Evolutionary conservation across 2,888 invertebrate species (phyloP).

Genomic region (Rhagonycha lutea): DNA sequence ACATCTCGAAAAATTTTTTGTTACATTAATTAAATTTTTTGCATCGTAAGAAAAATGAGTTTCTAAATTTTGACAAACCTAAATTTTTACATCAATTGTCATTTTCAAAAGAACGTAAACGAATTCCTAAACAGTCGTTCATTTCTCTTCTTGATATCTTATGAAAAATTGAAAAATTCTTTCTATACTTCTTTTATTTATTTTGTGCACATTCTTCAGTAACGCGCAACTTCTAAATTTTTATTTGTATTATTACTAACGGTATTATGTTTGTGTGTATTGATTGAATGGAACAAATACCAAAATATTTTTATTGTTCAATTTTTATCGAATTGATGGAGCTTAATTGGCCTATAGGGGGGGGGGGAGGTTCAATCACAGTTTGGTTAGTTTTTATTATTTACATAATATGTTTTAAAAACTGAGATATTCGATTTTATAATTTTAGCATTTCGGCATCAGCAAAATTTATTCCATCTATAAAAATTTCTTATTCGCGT

Average conservation of each 20-base stretch:
- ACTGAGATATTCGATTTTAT: background rate
- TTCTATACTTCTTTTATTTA: background rate
- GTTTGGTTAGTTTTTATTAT: no score
- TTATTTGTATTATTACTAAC: background rate
- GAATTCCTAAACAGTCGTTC: background rate
- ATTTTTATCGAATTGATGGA: no score
- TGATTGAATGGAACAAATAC: background rate
- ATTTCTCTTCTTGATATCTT: background rate
- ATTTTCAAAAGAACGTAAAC: background rate
- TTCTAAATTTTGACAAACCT: background rate
- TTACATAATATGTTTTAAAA: no score
- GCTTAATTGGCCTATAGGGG: no score
- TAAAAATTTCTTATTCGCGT: background rate
- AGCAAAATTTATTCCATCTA: background rate
- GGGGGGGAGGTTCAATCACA: no score
- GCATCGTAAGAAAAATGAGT: background rate
- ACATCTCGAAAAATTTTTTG: background rate
- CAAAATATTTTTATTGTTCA: background rate
- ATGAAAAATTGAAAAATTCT: background rate
- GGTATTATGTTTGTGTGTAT: background rate
- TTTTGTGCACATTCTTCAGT: background rate
- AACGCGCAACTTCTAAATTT: background rate
- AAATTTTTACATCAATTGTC: background rate
- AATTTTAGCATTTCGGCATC: background rate
- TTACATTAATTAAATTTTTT: background rate